Evolutionary conservation across 2,113 vertebrate species (phyloP).

Genomic region (Chionodraco myersi): DNA sequence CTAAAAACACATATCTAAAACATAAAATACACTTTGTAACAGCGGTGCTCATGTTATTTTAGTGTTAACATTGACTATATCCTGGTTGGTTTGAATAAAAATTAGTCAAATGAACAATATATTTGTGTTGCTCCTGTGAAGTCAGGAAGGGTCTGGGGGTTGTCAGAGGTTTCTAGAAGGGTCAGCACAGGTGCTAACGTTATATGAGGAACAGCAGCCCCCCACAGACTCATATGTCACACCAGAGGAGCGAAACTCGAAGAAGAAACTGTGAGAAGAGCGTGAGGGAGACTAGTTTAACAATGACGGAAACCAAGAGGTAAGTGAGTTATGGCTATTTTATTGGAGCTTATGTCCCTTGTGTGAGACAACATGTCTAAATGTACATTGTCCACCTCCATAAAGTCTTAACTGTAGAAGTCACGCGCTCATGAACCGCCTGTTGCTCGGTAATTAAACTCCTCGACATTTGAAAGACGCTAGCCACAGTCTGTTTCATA

Average conservation of each 20-base stretch:
- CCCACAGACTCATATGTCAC: conserved; percentile 31
- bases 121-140: background rate
- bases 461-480: conserved; percentile 16
- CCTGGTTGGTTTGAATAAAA: background rate
- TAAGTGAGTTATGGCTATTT: conserved; percentile 23
- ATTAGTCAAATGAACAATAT: background rate
- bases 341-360: background rate
- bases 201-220: conserved; percentile 40
- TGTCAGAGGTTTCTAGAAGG: conserved; percentile 76
- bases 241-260: background rate
- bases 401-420: background rate
- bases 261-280: background rate
- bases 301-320: conserved; percentile 66
- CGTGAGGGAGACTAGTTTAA: background rate
- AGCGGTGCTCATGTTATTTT: background rate
- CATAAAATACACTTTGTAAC: too few species aligned
- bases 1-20: too few species aligned
- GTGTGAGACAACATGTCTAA: background rate
- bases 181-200: conserved; percentile 54
- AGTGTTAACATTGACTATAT: background rate
- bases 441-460: conserved; percentile 3
- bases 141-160: conserved; percentile 48
- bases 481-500: background rate
- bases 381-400: background rate
- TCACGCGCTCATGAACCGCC: background rate